A percentile compares a stretch with the other conserved stretches of the same genome.
phyloP scores from a whole-genome alignment of 1,140 invertebrate genomes.

The Cydia amplana region DNA sequence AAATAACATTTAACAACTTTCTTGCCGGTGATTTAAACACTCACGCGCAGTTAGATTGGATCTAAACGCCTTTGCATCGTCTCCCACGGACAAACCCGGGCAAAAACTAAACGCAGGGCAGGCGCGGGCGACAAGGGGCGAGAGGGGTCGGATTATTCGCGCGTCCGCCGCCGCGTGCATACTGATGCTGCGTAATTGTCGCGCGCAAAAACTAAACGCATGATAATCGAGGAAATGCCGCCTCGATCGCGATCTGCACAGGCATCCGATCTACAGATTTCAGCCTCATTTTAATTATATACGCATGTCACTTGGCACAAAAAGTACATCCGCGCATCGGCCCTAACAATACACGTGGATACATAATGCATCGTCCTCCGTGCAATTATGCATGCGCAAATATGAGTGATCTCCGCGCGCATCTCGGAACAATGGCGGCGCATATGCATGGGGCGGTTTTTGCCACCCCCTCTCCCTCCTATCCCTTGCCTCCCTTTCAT shows the following conservation, averaged over 20 bases:
- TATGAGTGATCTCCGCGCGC: slow-evolving; percentile 27
- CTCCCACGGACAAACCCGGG: slow-evolving; percentile 39
- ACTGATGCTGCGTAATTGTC: slow-evolving; percentile 72
- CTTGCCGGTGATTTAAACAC: slow-evolving; percentile 16
- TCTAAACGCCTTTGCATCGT: slow-evolving; percentile 31
- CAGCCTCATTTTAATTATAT: slow-evolving; percentile 23
- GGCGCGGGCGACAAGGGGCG: slow-evolving; percentile 30
- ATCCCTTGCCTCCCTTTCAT: neutral
- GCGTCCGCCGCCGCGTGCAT: slow-evolving; percentile 65
- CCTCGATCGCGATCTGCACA: slow-evolving; percentile 36
- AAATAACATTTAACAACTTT: neutral
- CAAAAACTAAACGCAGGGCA: slow-evolving; percentile 29
- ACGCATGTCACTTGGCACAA: slow-evolving; percentile 26
- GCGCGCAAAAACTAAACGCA: slow-evolving; percentile 66
- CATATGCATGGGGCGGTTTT: slow-evolving; percentile 44
- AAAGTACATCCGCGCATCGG: neutral
- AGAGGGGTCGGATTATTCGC: slow-evolving; percentile 45
- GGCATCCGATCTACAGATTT: slow-evolving; percentile 22
- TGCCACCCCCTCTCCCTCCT: slow-evolving; percentile 28
- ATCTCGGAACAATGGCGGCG: slow-evolving; percentile 21
- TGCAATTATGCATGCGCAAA: slow-evolving; percentile 29
- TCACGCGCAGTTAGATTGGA: slow-evolving; percentile 23
- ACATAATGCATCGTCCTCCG: slow-evolving; percentile 22
- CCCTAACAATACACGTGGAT: slow-evolving; percentile 25
- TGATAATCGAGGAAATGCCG: slow-evolving; percentile 67